Conservation (phyloP, 2,113 vertebrate species). For the Reinhardtius hippoglossoides region DNA sequence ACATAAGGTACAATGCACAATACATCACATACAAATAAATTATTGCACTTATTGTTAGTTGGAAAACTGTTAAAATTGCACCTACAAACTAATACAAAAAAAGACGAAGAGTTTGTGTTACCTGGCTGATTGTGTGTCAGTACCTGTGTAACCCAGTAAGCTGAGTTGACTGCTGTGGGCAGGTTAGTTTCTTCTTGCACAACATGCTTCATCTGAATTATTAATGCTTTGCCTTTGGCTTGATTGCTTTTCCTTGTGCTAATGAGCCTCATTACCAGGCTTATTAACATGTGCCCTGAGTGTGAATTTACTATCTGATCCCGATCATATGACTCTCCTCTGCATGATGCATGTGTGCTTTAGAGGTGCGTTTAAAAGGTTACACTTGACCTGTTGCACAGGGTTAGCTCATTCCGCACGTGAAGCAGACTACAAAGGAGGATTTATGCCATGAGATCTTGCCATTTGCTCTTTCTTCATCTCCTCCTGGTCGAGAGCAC, state of each 20-base stretch:
- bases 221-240: conserved; percentile 77
- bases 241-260: conserved; percentile 80
- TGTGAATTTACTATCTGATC: conserved; percentile 67
- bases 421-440: conserved; percentile 28
- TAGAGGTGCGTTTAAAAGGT: conserved; percentile 39
- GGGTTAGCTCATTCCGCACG: neutral
- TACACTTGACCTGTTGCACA: conserved; percentile 58
- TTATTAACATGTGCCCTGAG: conserved; percentile 73
- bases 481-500: conserved; percentile 38
- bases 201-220: conserved; percentile 74
- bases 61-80: no score
- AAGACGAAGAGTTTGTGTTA: conserved; percentile 13
- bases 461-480: conserved; percentile 41
- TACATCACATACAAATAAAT: no score
- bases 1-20: no score
- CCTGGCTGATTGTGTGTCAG: conserved; percentile 33
- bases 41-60: no score
- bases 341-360: conserved; percentile 14
- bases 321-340: conserved; percentile 64
- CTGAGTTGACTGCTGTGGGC: conserved; percentile 39
- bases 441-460: conserved; percentile 26
- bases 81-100: no score
- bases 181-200: conserved; percentile 48
- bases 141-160: conserved; percentile 50
- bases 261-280: conserved; percentile 84